Base-by-base conservation (phyloP, 2,888 invertebrate species). In the Dorcus hopei region DNA sequence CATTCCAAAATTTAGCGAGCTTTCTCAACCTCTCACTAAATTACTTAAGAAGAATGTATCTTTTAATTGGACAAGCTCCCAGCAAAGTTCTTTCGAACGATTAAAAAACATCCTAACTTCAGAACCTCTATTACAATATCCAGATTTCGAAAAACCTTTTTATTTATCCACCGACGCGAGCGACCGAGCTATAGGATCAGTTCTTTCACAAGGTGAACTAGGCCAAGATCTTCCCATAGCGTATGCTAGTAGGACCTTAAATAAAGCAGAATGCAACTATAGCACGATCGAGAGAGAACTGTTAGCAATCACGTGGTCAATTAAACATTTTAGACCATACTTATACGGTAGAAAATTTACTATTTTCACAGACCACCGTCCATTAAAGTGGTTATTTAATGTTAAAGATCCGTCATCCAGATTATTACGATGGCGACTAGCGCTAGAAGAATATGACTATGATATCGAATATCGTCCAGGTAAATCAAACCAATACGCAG, bases 161-260 rank as follows among this genome's bases (percentile, higher is more conserved):
- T n/a, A 19, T 16, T 9, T 57, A 9, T 57, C 60, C n/a, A 60
- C 60, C 2, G 60, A 57, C n/a, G 57, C 60, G 9, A 57, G 57
- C n/a, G 38, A 54, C 26, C 38, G 38, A 9, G 40, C 39, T 47
- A 47, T 59, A 45, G 52, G 57, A n/a, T 16, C 55, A 19, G 50
- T 58, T 38, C 14, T 58, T 23, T 54, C 45, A 8, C 58, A 58
- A 49, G 48, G 53, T 14, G 9, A 33, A 9, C 48, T 51, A 9
- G 51, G 51, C n/a, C 8, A 51, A 39, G 51, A 51, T 14, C 40
- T 51, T 14, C 51, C 51, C 16, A 39, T 51, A 9, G 38, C 51
- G 16, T 51, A 51, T 39, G 9, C 38, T 9, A 43, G 33, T 9
- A 16, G 54, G 48, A 50, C 38, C 8, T 33, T 50, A 9, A 50